These are phyloP conservation scores for Palythoa heliodiscus DNA, from an alignment of 92 coral and sea anemone species.

Conservation along the genomic window DNA sequence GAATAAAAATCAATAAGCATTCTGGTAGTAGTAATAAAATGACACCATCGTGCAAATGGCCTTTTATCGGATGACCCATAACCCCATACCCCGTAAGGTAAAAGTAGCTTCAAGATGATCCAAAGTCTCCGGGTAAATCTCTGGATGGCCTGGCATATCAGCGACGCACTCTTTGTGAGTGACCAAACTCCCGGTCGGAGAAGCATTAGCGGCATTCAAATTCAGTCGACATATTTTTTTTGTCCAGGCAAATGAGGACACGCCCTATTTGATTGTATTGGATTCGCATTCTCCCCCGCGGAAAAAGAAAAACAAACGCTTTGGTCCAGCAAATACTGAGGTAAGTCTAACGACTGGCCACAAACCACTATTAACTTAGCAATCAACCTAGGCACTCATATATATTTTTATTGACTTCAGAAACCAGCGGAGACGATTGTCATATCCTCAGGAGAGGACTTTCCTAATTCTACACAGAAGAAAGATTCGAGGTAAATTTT, in stretches of 20 bases:
- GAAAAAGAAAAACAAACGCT: neutral
- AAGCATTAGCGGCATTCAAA: too few species aligned
- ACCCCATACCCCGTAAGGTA: too few species aligned
- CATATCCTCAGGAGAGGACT: neutral
- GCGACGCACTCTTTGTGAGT: too few species aligned
- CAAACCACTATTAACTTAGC: neutral
- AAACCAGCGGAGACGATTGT: neutral
- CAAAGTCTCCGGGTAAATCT: too few species aligned
- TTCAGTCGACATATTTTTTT: too few species aligned
- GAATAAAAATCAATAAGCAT: too few species aligned
- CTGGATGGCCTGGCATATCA: too few species aligned
- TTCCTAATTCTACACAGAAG: neutral
- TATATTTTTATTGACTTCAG: neutral
- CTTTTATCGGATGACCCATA: too few species aligned
- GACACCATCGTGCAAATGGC: too few species aligned
- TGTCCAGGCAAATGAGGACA: neutral
- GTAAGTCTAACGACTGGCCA: neutral
- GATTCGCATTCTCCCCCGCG: conserved; percentile 1
- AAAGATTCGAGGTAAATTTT: neutral
- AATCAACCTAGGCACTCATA: neutral
- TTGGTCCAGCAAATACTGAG: neutral
- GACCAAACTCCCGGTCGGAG: too few species aligned
- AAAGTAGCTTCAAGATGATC: too few species aligned
- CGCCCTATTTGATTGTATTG: neutral
- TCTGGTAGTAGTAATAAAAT: too few species aligned